Conservation (phyloP, 2,797 vertebrate genomes). For the Morus bassanus region DNA sequence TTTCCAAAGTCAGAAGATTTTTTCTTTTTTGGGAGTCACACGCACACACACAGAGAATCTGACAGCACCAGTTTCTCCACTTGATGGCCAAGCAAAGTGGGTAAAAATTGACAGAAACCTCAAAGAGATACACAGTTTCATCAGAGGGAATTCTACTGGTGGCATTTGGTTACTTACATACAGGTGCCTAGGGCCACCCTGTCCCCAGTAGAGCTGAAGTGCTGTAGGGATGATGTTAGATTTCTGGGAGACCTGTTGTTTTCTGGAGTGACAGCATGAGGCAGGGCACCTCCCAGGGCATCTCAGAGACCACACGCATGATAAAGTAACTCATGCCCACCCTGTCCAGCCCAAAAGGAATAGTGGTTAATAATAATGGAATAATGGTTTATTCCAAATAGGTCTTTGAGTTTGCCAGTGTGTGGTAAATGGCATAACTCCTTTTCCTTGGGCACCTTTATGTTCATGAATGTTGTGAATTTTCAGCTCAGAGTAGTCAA, state of each 20-base stretch:
- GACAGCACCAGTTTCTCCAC: background rate
- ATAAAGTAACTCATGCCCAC: background rate
- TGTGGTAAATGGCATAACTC: background rate
- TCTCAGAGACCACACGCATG: background rate
- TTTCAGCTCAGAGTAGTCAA: background rate
- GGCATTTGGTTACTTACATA: accelerated
- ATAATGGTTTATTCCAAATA: background rate
- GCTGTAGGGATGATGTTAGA: too few species aligned
- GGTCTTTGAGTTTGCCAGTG: background rate
- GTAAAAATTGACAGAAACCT: background rate
- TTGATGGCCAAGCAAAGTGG: background rate
- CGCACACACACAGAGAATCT: background rate
- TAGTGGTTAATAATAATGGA: background rate
- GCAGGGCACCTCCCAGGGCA: background rate
- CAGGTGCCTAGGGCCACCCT: accelerated
- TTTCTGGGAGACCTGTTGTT: background rate
- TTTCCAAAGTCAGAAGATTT: background rate
- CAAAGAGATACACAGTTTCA: background rate
- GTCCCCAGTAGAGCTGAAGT: background rate
- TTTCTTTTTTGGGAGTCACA: background rate
- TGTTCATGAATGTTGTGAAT: background rate
- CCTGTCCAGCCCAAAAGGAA: background rate
- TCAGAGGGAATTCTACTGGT: background rate
- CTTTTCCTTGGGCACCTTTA: background rate
- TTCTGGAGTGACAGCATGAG: background rate